Evolutionary conservation across 2,797 vertebrate genomes (phyloP).

Genomic region (Paratrypauchen microcephalus): DNA sequence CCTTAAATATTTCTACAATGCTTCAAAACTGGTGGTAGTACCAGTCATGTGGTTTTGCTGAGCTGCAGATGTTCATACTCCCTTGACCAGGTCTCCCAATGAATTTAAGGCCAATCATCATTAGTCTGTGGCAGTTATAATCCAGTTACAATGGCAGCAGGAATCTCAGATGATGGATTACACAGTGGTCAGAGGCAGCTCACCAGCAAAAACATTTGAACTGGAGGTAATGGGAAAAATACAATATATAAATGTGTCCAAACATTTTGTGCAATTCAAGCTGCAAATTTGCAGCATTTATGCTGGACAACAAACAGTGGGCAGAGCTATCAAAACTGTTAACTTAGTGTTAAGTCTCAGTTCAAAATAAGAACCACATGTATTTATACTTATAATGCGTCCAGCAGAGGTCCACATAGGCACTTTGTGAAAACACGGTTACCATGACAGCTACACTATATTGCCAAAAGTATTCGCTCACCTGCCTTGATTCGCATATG

Average conservation of each 20-base stretch:
- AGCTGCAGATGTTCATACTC: constrained; percentile 25
- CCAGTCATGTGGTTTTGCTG: constrained; percentile 28
- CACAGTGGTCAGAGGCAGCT: constrained; percentile 40
- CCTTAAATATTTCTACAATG: constrained; percentile 4
- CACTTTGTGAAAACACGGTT: constrained; percentile 12
- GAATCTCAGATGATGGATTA: constrained; percentile 68
- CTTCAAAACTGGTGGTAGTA: constrained; percentile 12
- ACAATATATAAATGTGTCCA: background rate
- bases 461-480: no score
- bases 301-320: background rate
- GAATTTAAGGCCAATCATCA: constrained; percentile 69
- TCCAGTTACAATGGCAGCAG: constrained; percentile 60
- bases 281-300: background rate
- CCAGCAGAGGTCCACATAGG: background rate
- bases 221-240: constrained; percentile 60
- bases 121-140: constrained; percentile 72
- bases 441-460: constrained; percentile 20
- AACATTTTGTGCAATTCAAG: background rate
- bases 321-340: background rate
- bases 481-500: no score
- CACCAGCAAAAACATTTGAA: constrained; percentile 61
- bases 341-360: no score
- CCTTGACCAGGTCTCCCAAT: constrained; percentile 33
- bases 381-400: background rate
- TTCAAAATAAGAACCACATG: no score